Evolutionary conservation across 2,888 invertebrate genomes (phyloP).

Genomic region (Drosophila demipolita): DNA sequence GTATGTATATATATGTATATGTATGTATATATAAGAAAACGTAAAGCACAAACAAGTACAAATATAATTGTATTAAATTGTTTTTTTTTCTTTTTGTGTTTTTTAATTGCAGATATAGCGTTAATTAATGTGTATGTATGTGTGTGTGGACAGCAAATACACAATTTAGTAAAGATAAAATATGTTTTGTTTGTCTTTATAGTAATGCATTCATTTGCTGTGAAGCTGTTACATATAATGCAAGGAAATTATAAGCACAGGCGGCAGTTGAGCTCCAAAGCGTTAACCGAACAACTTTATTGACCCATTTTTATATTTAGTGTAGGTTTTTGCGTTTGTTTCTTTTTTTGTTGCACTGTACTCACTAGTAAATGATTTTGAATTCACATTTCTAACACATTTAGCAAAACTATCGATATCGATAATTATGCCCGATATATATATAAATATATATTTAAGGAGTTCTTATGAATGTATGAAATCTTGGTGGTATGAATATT

Average conservation of each 20-base stretch:
- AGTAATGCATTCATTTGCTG: conserved; percentile 35
- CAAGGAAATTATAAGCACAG: conserved; percentile 53
- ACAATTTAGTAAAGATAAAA: conserved; percentile 53
- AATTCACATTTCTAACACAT: conserved; percentile 25
- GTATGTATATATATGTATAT: conserved; percentile 15
- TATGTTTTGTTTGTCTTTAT: conserved; percentile 18
- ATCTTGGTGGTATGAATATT: conserved; percentile 73
- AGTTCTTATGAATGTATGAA: conserved; percentile 48
- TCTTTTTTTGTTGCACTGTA: conserved; percentile 14
- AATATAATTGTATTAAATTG: conserved; percentile 47
- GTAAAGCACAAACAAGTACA: conserved; percentile 58
- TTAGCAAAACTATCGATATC: conserved; percentile 31
- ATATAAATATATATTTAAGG: not conserved
- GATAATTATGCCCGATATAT: conserved; percentile 25
- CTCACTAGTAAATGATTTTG: conserved; percentile 16
- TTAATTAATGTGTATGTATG: conserved; percentile 45
- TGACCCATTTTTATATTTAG: not conserved
- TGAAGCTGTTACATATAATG: conserved; percentile 34
- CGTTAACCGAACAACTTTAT: conserved; percentile 1
- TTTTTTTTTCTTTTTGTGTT: conserved; percentile 16
- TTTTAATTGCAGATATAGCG: conserved; percentile 49
- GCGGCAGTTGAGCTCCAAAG: conserved; percentile 36
- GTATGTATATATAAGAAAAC: conserved; percentile 40
- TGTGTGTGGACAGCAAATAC: conserved; percentile 73
- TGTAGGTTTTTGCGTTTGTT: not conserved